These are phyloP conservation scores for Pocota personata DNA, from an alignment of 2,888 invertebrate species.

Conservation along the genomic window DNA sequence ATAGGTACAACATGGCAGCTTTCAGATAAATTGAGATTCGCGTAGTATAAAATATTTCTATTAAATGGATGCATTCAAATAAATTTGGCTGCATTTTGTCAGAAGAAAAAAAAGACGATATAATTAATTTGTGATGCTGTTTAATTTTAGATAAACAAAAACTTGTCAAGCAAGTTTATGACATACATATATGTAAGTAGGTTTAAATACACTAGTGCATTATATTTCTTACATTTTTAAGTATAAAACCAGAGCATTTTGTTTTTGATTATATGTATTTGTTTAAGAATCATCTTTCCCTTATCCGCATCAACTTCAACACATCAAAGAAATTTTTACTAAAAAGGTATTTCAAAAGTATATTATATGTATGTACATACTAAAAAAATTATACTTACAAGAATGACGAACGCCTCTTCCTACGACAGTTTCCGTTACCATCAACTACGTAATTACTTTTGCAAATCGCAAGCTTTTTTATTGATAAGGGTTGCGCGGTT, in stretches of 20 bases:
- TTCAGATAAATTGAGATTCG: too few relatives aligned
- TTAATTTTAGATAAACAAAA: too few relatives aligned
- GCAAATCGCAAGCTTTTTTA: background rate
- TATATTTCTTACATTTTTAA: background rate
- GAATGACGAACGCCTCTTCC: background rate
- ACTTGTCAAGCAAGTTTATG: too few relatives aligned
- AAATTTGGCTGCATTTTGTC: too few relatives aligned
- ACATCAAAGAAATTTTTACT: conserved; percentile 25
- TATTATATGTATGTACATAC: background rate
- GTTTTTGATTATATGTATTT: background rate
- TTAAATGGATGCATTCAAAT: too few relatives aligned
- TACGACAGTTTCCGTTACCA: background rate
- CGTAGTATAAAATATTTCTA: too few relatives aligned
- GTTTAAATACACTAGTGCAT: too few relatives aligned
- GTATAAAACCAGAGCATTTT: background rate
- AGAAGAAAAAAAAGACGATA: too few relatives aligned
- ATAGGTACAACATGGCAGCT: too few relatives aligned
- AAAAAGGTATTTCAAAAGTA: background rate
- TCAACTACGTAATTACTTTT: background rate
- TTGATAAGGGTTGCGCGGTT: background rate
- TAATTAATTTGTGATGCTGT: too few relatives aligned
- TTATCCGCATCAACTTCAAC: background rate
- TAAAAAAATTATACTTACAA: conserved; percentile 19
- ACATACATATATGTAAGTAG: too few relatives aligned
- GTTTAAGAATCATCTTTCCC: background rate